Evolutionary conservation across 2,113 vertebrate genomes (phyloP).

Genomic region (Pongo abelii): DNA sequence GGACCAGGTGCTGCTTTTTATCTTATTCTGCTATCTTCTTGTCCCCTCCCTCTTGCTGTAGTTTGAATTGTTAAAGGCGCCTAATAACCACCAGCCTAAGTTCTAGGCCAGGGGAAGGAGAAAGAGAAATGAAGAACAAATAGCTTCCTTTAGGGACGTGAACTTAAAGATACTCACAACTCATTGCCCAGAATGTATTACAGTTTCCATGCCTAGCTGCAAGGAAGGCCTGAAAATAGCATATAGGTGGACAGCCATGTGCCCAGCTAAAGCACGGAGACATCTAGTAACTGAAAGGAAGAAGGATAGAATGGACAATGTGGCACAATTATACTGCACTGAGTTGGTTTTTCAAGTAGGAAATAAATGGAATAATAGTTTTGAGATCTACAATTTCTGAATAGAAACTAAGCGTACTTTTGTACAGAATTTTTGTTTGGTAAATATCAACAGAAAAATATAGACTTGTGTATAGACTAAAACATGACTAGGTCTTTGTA

Average conservation of each 20-base stretch:
- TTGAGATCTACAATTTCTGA: background rate
- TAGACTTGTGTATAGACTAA: background rate
- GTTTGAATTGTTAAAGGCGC: background rate
- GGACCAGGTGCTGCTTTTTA: background rate
- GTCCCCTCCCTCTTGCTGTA: too few species aligned
- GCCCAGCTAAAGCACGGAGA: background rate
- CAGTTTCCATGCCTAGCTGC: background rate
- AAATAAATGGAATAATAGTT: background rate
- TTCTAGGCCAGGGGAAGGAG: background rate
- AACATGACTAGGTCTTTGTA: background rate
- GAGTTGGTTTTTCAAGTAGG: background rate
- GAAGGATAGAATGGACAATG: background rate
- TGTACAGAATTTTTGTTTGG: background rate
- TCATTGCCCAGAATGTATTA: background rate
- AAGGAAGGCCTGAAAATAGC: background rate
- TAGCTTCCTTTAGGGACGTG: slow-evolving; percentile 12
- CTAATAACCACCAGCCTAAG: background rate
- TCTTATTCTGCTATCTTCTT: background rate
- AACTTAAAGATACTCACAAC: background rate
- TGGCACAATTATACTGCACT: background rate
- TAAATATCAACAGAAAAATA: background rate
- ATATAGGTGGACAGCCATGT: background rate
- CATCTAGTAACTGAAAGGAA: background rate
- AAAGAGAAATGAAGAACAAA: background rate
- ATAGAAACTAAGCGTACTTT: background rate